phyloP scores from a whole-genome alignment of 2,797 vertebrate genomes.

The Darevskia mixta region DNA sequence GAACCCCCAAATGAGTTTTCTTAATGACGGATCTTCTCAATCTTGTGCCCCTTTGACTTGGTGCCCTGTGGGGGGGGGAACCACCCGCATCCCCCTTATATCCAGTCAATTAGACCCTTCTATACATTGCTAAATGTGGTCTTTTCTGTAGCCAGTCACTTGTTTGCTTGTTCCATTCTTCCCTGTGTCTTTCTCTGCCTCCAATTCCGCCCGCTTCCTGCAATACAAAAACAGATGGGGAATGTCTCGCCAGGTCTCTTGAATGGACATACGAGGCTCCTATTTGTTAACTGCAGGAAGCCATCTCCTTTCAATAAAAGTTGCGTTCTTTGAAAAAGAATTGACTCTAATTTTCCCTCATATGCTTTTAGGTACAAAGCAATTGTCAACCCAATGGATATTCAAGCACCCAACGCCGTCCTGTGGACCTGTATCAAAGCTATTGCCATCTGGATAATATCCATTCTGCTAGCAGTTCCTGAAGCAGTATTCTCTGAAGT shows the following conservation, averaged over 20 bases:
- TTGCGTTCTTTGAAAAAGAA: conserved; percentile 29
- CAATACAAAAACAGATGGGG: neutral
- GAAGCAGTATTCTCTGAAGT: conserved; percentile 94
- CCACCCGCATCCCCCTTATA: too few relatives aligned
- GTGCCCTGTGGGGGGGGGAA: too few relatives aligned
- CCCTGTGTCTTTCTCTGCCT: neutral
- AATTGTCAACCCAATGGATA: conserved; percentile 97
- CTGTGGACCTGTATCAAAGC: conserved; percentile 91
- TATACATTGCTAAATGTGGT: too few relatives aligned
- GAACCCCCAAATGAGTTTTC: too few relatives aligned
- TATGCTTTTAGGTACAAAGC: conserved; percentile 87
- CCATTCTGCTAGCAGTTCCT: conserved; percentile 88
- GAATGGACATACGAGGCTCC: neutral
- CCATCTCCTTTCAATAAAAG: conserved; percentile 16
- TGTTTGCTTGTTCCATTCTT: neutral
- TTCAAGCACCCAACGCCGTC: conserved; percentile 89
- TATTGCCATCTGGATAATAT: conserved; percentile 89
- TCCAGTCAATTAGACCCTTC: too few relatives aligned
- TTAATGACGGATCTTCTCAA: too few relatives aligned
- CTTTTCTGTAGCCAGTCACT: neutral
- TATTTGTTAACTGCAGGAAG: neutral
- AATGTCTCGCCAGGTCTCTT: neutral
- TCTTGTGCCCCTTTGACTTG: too few relatives aligned
- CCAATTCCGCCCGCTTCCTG: neutral
- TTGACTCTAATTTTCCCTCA: conserved; percentile 32